Conservation (phyloP, 2,113 vertebrate genomes). For the Takifugu flavidus region DNA sequence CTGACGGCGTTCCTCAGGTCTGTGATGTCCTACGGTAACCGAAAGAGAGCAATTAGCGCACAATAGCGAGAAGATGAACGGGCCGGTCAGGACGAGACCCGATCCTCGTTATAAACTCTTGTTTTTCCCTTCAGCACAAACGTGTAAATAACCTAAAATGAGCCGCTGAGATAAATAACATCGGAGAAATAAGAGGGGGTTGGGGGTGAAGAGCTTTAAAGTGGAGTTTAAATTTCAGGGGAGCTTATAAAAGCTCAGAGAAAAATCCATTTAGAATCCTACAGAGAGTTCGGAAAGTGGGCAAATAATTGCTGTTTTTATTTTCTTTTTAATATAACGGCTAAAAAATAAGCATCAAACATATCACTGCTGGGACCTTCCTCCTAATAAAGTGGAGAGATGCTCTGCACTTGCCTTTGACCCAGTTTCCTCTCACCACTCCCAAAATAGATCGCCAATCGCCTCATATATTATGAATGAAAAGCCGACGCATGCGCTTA, state of each 20-base stretch:
- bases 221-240: too few relatives aligned
- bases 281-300: background rate
- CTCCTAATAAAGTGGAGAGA: constrained; percentile 20
- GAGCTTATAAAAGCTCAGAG: too few relatives aligned
- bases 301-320: background rate
- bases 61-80: background rate
- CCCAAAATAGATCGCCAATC: constrained; percentile 56
- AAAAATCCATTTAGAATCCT: background rate
- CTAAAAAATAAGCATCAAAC: too few relatives aligned
- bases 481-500: constrained; percentile 24
- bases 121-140: too few relatives aligned
- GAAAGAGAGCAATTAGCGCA: background rate
- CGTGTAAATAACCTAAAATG: background rate
- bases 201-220: too few relatives aligned
- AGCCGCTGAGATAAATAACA: too few relatives aligned
- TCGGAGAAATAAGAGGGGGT: too few relatives aligned
- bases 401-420: constrained; percentile 34
- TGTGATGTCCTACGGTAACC: constrained; percentile 53
- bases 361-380: constrained; percentile 1
- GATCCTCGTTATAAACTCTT: background rate
- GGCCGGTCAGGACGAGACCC: background rate
- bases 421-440: constrained; percentile 47
- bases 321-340: too few relatives aligned
- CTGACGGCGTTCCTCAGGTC: constrained; percentile 57
- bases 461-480: constrained; percentile 61